phyloP scores from a whole-genome alignment of 1,140 invertebrate species.

The Xylocopa sonorina region DNA sequence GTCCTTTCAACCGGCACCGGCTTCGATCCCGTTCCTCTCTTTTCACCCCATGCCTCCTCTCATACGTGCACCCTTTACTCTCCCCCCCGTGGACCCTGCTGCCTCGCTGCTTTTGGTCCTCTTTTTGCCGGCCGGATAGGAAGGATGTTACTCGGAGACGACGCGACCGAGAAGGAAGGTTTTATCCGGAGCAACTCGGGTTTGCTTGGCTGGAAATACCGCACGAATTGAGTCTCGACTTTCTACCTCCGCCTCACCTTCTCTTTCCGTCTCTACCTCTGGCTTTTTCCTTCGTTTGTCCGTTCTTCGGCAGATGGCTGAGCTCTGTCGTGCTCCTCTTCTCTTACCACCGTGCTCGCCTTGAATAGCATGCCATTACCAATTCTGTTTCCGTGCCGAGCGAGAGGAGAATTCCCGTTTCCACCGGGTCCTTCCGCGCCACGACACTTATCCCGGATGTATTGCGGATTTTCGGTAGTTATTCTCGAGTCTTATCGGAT shows the following conservation, averaged over 20 bases:
- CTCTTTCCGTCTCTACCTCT: no score
- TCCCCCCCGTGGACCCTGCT: no score
- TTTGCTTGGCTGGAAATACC: constrained; percentile 52
- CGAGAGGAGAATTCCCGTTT: constrained; percentile 15
- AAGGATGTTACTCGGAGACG: constrained; percentile 61
- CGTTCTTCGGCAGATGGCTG: neutral
- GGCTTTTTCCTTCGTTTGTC: neutral
- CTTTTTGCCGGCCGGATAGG: constrained; percentile 40
- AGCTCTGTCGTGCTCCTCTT: constrained; percentile 4
- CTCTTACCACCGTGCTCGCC: neutral
- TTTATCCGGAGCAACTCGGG: constrained; percentile 61
- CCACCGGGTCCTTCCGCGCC: neutral
- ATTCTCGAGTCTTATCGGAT: constrained; percentile 12
- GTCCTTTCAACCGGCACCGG: constrained; percentile 63
- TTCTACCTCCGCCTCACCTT: constrained; percentile 29
- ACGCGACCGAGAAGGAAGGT: constrained; percentile 57
- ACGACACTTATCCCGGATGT: neutral
- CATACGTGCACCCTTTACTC: constrained; percentile 13
- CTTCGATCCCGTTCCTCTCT: constrained; percentile 55
- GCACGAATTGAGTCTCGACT: constrained; percentile 51
- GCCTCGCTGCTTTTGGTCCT: neutral
- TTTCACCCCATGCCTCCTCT: constrained; percentile 17
- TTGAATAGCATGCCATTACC: constrained; percentile 38
- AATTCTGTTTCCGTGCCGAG: constrained; percentile 45
- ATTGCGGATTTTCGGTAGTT: constrained; percentile 23